Percentiles rank a stretch among this genome's conserved stretches.
Evolutionary conservation across 2,797 vertebrate genomes (phyloP).

Genomic region (Cyclura pinguis): DNA sequence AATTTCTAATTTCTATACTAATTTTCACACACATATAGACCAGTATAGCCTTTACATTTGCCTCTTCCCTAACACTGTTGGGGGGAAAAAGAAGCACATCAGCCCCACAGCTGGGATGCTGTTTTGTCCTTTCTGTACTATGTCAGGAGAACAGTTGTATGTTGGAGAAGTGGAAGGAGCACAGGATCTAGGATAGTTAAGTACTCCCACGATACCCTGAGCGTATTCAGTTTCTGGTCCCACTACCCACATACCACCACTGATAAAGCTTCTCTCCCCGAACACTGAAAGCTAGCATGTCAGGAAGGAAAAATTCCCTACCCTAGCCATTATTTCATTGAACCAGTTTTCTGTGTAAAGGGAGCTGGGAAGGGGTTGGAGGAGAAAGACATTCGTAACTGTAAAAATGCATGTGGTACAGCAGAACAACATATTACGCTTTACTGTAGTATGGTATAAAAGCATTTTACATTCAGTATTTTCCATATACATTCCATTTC

Average conservation of each 20-base stretch:
- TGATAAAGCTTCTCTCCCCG: background rate
- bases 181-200: background rate
- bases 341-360: background rate
- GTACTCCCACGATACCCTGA: background rate
- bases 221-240: background rate
- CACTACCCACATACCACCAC: too few relatives aligned
- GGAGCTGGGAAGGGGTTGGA: background rate
- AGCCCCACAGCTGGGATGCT: background rate
- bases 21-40: too few relatives aligned
- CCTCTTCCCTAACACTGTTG: too few relatives aligned
- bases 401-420: background rate
- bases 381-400: background rate
- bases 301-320: background rate
- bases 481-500: background rate
- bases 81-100: background rate
- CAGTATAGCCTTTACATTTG: background rate
- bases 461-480: background rate
- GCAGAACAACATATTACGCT: background rate
- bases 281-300: background rate
- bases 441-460: background rate
- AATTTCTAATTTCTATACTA: background rate
- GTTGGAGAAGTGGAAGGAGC: background rate
- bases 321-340: background rate
- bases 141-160: background rate
- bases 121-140: background rate